These are phyloP conservation scores for Neolamprologus variostigma DNA, from an alignment of 2,113 vertebrate genomes.

Conservation along the genomic window DNA sequence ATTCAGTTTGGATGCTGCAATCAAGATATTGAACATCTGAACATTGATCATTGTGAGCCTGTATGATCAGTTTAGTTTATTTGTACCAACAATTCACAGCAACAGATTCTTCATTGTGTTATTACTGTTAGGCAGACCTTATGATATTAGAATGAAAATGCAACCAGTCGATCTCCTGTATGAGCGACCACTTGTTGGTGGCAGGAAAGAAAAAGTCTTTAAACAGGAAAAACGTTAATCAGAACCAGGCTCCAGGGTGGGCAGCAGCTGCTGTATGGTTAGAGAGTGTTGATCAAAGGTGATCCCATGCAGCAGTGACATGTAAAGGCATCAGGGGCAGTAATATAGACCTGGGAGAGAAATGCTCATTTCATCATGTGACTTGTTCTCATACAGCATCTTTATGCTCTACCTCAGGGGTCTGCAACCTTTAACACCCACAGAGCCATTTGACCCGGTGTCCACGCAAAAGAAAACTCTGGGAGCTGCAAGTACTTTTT, in stretches of 20 bases:
- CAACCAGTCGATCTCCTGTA: neutral
- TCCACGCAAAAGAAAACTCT: too few species aligned
- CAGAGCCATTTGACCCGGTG: too few species aligned
- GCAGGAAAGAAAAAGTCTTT: neutral
- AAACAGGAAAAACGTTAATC: neutral
- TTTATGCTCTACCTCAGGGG: accelerated
- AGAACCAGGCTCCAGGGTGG: neutral
- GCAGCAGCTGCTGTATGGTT: neutral
- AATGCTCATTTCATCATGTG: neutral
- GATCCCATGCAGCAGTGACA: neutral
- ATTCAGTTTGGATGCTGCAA: neutral
- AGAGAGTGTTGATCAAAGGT: neutral
- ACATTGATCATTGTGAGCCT: neutral
- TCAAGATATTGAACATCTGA: neutral
- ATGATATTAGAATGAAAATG: neutral
- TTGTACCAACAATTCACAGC: neutral
- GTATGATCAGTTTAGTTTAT: neutral
- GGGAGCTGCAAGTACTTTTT: too few species aligned
- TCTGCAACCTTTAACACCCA: too few species aligned
- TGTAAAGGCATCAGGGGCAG: neutral
- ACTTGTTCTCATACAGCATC: neutral
- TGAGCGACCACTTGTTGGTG: neutral
- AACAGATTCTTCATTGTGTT: neutral
- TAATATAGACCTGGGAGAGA: neutral
- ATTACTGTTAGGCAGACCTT: neutral